Evolutionary conservation across 2,888 invertebrate species (phyloP), one percentile per base, ranked within the genome.

Genomic region (Cephus sareptanus): DNA sequence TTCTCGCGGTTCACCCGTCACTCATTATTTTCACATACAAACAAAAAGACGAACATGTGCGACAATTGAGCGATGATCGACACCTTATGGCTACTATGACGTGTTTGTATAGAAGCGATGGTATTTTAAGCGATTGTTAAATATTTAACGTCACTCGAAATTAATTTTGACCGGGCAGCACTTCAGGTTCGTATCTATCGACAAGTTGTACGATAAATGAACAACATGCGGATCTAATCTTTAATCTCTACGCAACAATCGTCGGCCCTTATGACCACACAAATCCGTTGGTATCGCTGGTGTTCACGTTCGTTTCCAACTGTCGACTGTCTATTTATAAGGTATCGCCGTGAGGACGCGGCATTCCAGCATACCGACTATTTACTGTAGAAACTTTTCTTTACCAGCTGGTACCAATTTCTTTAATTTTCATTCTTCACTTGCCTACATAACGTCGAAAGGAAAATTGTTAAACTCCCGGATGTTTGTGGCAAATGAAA

Each of bases 241-340:
- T 23, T 56, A 56, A 23, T 23, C 56, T 23, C 56, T 23, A 56
- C 56, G 9, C 56, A 56, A 56, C 56, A 56, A 56, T 56, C 56
- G 56, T 56, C 23, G 23, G 23, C 6, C 23, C 23, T 56, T 56
- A 56, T 56, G 56, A 56, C 56, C 56, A 23, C 56, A 23, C 56
- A 23, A 56, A 56, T 23, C 23, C 56, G 9, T 9, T 15, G 23
- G 6, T 56, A 56, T 56, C 56, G 2, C 56, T 56, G 56, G 23
- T 56, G 56, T 23, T 56, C 56, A 23, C 23, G 56, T 56, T 56
- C 23, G 56, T 56, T 56, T 56, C 75, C 77, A 75, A 77, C 71
- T 77, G 75, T 35, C 71, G 71, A 75, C 37, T 40, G 15, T 77
- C 71, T 77, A 77, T 75, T 70, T 75, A 77, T 77, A 77, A 75